phyloP scores from a whole-genome alignment of 2,113 vertebrate genomes.

The Hyaena hyaena region DNA sequence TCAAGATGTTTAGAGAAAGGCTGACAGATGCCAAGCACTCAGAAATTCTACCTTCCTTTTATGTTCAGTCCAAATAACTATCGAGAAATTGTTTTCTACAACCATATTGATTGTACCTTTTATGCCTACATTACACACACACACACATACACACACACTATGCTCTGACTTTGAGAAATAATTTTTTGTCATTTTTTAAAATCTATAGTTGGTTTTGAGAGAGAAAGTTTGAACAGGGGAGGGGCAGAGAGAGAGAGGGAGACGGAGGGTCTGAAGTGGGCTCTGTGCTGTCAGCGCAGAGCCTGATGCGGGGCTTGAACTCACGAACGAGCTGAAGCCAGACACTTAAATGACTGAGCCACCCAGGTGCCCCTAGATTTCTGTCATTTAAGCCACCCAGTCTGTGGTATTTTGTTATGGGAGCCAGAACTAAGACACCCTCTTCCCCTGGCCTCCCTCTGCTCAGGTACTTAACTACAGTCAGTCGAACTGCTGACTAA shows the following conservation, averaged over 20 bases:
- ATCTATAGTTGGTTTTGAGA: too few species aligned
- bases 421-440: background rate
- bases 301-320: too few species aligned
- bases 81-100: background rate
- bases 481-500: background rate
- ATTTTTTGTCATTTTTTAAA: background rate
- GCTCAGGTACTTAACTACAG: background rate
- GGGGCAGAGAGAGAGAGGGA: too few species aligned
- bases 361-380: too few species aligned
- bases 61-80: background rate
- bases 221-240: too few species aligned
- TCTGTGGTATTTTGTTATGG: background rate
- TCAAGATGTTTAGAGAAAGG: background rate
- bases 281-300: too few species aligned
- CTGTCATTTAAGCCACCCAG: background rate
- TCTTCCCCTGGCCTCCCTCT: background rate
- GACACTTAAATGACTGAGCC: too few species aligned
- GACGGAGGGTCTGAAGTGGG: too few species aligned
- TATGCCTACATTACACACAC: rapidly evolving
- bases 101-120: background rate
- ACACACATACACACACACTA: background rate
- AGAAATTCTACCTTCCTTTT: background rate
- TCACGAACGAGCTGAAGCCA: too few species aligned
- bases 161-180: background rate
- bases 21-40: background rate